Evolutionary conservation across 2,797 vertebrate species (phyloP).

Genomic region (Australoheros facetus): DNA sequence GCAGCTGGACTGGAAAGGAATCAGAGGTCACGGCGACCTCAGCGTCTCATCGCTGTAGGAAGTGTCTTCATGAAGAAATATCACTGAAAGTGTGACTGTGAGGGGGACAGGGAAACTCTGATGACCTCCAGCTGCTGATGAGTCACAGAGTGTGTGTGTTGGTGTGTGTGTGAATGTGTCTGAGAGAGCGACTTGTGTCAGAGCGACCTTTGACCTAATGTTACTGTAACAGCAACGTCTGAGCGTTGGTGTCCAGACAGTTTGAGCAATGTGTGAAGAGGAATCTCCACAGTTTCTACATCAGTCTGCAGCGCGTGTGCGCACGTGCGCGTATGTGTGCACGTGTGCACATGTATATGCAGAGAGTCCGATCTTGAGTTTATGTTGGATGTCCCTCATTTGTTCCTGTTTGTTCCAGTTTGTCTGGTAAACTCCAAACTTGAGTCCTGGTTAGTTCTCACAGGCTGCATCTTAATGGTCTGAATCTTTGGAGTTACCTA

Average conservation of each 20-base stretch:
- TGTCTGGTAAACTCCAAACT: background rate
- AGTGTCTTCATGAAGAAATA: background rate
- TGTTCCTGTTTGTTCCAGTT: background rate
- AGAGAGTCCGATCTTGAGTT: background rate
- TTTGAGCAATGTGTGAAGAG: background rate
- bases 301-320: background rate
- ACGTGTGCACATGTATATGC: background rate
- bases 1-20: background rate
- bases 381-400: background rate
- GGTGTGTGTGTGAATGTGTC: background rate
- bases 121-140: background rate
- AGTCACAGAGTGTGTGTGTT: background rate
- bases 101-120: background rate
- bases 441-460: background rate
- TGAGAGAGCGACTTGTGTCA: background rate
- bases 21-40: background rate
- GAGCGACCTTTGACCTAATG: background rate
- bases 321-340: background rate
- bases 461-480: background rate
- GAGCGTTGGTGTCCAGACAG: conserved; percentile 22
- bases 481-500: background rate
- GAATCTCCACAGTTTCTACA: conserved; percentile 12
- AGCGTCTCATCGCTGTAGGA: background rate
- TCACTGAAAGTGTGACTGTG: background rate
- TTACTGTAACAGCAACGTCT: background rate